Percentiles rank a stretch among this genome's conserved stretches.
Evolutionary conservation across 2,888 invertebrate species (phyloP).

Genomic region (Ormyrus pomaceus): DNA sequence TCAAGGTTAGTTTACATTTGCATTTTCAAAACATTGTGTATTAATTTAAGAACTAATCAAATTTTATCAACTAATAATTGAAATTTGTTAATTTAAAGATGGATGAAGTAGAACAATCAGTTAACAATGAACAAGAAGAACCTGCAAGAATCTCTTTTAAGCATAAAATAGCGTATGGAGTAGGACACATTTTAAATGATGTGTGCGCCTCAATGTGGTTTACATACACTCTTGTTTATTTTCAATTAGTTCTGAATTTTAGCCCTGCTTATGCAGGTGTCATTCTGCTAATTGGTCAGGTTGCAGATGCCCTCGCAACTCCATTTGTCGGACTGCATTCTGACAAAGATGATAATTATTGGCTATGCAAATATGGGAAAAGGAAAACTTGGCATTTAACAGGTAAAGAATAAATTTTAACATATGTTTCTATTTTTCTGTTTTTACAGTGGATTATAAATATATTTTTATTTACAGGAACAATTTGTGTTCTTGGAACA

Average conservation of each 20-base stretch:
- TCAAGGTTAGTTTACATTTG: constrained; percentile 36
- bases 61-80: neutral
- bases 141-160: constrained; percentile 34
- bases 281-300: constrained; percentile 87
- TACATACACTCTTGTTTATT: constrained; percentile 91
- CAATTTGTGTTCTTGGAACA: constrained; percentile 84
- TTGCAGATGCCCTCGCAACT: constrained; percentile 91
- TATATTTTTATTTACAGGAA: constrained; percentile 77
- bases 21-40: neutral
- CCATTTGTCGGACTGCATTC: constrained; percentile 92
- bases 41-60: neutral
- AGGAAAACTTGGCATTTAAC: constrained; percentile 93
- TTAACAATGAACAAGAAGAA: constrained; percentile 16
- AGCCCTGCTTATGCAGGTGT: constrained; percentile 76
- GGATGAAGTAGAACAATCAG: constrained; percentile 25
- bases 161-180: constrained; percentile 80
- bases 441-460: constrained; percentile 11
- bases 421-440: constrained; percentile 2
- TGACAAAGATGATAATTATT: constrained; percentile 83
- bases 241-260: constrained; percentile 79
- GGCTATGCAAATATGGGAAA: constrained; percentile 85
- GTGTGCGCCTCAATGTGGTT: constrained; percentile 97
- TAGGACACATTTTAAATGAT: constrained; percentile 94
- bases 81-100: constrained; percentile 17
- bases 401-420: constrained; percentile 77